These are phyloP conservation scores for Macroteleia sp. DNA, from an alignment of 2,888 invertebrate genomes.

Conservation along the genomic window DNA sequence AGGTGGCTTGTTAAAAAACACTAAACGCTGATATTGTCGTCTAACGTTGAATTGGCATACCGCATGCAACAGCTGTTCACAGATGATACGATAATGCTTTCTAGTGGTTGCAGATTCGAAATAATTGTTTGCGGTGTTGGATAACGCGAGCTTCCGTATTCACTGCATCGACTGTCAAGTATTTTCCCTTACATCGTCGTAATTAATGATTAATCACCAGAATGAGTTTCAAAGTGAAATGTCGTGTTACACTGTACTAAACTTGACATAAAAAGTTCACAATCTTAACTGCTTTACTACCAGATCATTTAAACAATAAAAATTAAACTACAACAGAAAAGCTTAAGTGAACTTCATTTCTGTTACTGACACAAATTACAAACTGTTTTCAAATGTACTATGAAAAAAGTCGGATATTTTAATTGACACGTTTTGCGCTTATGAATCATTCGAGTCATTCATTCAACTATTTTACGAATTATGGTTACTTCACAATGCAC, in stretches of 20 bases:
- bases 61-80: constrained; percentile 64
- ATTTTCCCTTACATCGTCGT: too few relatives aligned
- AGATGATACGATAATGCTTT: constrained; percentile 72
- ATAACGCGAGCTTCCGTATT: constrained; percentile 72
- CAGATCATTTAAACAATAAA: background rate
- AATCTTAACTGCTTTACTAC: constrained; percentile 9
- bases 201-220: too few relatives aligned
- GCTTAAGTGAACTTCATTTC: too few relatives aligned
- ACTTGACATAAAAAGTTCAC: constrained; percentile 35
- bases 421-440: too few relatives aligned
- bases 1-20: constrained; percentile 34
- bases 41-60: constrained; percentile 41
- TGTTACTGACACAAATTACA: too few relatives aligned
- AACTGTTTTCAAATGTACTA: too few relatives aligned
- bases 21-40: constrained; percentile 40
- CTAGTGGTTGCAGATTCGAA: constrained; percentile 74
- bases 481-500: too few relatives aligned
- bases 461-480: too few relatives aligned
- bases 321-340: too few relatives aligned
- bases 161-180: constrained; percentile 21
- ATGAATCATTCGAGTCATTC: too few relatives aligned
- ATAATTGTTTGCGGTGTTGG: constrained; percentile 77
- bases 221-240: constrained; percentile 23
- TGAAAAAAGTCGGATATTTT: too few relatives aligned
- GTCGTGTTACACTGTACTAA: constrained; percentile 20